Conservation (phyloP, 2,797 vertebrate species). For the Rhinichthys osculus region DNA sequence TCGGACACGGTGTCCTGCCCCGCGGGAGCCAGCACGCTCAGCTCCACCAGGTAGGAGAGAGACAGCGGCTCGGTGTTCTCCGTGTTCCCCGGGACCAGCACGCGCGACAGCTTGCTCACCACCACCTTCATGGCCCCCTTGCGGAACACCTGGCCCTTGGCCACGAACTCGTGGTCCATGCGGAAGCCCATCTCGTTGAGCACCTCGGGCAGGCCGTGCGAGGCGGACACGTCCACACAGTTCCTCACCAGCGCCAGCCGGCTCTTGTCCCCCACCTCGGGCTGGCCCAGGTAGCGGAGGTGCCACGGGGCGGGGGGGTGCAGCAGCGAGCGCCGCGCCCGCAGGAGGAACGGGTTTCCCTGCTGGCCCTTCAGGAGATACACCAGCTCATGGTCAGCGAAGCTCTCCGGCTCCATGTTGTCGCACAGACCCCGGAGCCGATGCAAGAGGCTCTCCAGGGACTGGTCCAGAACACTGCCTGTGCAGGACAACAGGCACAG, state of each 20-base stretch:
- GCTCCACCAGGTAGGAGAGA: conserved; percentile 93
- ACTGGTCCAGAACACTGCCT: conserved; percentile 96
- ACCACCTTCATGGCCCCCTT: conserved; percentile 94
- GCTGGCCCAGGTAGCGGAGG: conserved; percentile 94
- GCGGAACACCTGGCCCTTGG: conserved; percentile 93
- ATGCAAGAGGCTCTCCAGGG: conserved; percentile 92
- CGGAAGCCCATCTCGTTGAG: conserved; percentile 98
- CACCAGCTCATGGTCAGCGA: conserved; percentile 94
- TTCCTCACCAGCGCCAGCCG: conserved; percentile 92
- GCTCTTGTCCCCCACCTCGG: conserved; percentile 95
- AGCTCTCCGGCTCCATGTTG: conserved; percentile 95
- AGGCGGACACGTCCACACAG: conserved; percentile 94
- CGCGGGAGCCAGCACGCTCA: conserved; percentile 89
- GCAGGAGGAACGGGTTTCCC: conserved; percentile 94
- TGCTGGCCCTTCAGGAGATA: conserved; percentile 97
- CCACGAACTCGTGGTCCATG: conserved; percentile 97
- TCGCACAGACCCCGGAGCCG: conserved; percentile 95
- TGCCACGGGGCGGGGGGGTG: conserved; percentile 90
- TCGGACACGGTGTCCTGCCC: conserved; percentile 94
- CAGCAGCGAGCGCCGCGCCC: conserved; percentile 89
- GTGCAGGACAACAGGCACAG: background rate
- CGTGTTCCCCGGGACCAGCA: conserved; percentile 90
- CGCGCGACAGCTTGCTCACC: conserved; percentile 94
- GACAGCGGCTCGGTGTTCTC: conserved; percentile 93
- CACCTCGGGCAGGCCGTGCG: conserved; percentile 93